Percentiles rank a stretch among this genome's conserved stretches.
These are phyloP conservation scores for Eospalax fontanierii DNA, from an alignment of 2,797 vertebrate species.

Conservation along the genomic window DNA sequence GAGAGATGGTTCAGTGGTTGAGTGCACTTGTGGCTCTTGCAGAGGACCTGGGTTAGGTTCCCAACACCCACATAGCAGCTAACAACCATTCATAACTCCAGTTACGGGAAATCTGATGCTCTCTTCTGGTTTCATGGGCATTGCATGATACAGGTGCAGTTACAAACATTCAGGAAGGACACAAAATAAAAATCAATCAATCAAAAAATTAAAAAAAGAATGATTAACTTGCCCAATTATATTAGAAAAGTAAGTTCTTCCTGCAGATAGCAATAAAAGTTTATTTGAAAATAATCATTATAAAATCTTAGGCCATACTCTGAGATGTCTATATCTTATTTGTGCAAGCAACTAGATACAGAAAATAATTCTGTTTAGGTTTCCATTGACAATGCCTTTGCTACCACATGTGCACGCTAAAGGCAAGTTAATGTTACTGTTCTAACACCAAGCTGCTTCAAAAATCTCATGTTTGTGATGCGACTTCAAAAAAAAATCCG, in stretches of 20 bases:
- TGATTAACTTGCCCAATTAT: not conserved
- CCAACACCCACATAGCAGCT: too few relatives aligned
- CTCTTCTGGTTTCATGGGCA: too few relatives aligned
- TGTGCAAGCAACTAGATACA: constrained; percentile 27
- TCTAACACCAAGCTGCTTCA: not conserved
- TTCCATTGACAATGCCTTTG: constrained; percentile 19
- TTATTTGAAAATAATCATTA: constrained; percentile 68
- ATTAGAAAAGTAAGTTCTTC: constrained; percentile 47
- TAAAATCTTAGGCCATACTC: not conserved
- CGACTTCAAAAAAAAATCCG: not conserved
- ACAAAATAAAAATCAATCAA: too few relatives aligned
- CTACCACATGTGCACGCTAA: not conserved
- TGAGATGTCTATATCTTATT: constrained; percentile 18
- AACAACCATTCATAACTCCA: too few relatives aligned
- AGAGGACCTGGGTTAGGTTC: too few relatives aligned
- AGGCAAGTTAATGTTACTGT: constrained; percentile 1
- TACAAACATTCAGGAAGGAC: too few relatives aligned
- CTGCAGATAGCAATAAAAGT: constrained; percentile 45
- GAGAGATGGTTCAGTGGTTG: too few relatives aligned
- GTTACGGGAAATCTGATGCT: too few relatives aligned
- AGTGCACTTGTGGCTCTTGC: too few relatives aligned
- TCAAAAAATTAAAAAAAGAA: too few relatives aligned
- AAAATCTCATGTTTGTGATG: not conserved
- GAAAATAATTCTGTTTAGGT: constrained; percentile 25
- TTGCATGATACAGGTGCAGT: too few relatives aligned